Base-by-base conservation (phyloP, 2,888 invertebrate genomes). In the Torymus auratus region DNA sequence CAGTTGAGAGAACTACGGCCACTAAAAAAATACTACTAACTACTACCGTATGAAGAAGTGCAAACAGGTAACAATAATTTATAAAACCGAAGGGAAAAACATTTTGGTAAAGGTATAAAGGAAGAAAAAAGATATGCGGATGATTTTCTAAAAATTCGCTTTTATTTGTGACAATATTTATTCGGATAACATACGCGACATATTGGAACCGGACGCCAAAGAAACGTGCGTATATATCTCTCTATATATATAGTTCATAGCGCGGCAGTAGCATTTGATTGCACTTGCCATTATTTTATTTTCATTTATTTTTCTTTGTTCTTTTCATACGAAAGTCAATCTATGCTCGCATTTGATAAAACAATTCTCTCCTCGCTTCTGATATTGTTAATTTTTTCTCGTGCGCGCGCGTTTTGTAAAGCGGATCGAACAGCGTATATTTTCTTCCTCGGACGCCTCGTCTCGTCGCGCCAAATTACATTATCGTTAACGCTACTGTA, bases 91-190 rank as follows among this genome's bases (percentile, higher is more conserved):
- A 20, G 2, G 20, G 2, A 20, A 20, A 20, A 20, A 20, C 20
- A 20, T 20, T 20, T 20, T 1, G 17, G 2, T 12, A 52, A 55
- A 62, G 55, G 55, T 56, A 3, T 83, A 83, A 84, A 85, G 85
- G 20, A 13, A 84, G 83, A 72, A 1, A 23, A 83, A 83, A 83
- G 78, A 78, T 80, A 84, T 78, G 83, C 81, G 80, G 83, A 69
- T 61, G 69, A 15, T 77, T 81, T 74, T 78, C 60, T 82, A 83
- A 82, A 83, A 83, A 83, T 80, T 76, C 78, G 61, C 73, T 78
- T 82, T 82, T 83, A 82, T 83, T 83, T 80, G 80, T 82, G 82
- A 83, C 82, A 83, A 68, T 82, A 69, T 80, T 73, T 80, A 81
- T 65, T 78, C 58, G 71, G 56, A 75, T 78, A 81, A 75, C 67